A percentile compares a stretch with the other conserved stretches of the same genome.
These are phyloP conservation scores for Malurus splendens DNA, from an alignment of 2,797 vertebrate species.

Conservation along the genomic window DNA sequence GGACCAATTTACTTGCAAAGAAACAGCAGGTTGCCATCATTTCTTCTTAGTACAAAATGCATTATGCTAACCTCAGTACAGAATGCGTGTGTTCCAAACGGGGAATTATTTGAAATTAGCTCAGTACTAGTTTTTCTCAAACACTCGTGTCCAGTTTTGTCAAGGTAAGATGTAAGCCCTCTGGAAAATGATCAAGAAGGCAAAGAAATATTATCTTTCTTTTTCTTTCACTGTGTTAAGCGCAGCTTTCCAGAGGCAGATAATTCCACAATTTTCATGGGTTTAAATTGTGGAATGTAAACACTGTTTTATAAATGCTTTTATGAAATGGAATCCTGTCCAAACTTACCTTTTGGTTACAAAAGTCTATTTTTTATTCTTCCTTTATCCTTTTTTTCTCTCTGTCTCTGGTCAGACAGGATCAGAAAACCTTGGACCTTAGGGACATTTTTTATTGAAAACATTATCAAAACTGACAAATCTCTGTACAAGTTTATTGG, in stretches of 20 bases:
- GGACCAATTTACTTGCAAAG: slow-evolving; percentile 56
- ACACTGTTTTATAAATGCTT: neutral
- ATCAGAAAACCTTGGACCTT: neutral
- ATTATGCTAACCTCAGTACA: slow-evolving; percentile 18
- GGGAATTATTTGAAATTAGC: slow-evolving; percentile 42
- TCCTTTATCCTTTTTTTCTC: neutral
- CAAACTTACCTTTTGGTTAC: neutral
- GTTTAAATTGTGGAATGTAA: neutral
- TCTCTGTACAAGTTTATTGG: neutral
- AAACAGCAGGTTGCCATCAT: slow-evolving; percentile 36
- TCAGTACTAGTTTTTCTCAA: slow-evolving; percentile 11
- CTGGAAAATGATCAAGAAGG: neutral
- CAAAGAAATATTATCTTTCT: neutral
- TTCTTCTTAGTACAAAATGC: slow-evolving; percentile 32
- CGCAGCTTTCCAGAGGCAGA: neutral
- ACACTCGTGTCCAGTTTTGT: neutral
- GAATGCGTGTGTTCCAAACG: neutral
- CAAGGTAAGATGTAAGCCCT: neutral
- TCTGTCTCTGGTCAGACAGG: neutral
- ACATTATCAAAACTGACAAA: neutral
- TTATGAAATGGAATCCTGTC: neutral
- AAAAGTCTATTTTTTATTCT: neutral
- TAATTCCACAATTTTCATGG: neutral
- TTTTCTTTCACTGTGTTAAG: neutral
- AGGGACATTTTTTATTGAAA: neutral